Conservation (phyloP, 2,797 vertebrate genomes). For the Jordanella pulchra region DNA sequence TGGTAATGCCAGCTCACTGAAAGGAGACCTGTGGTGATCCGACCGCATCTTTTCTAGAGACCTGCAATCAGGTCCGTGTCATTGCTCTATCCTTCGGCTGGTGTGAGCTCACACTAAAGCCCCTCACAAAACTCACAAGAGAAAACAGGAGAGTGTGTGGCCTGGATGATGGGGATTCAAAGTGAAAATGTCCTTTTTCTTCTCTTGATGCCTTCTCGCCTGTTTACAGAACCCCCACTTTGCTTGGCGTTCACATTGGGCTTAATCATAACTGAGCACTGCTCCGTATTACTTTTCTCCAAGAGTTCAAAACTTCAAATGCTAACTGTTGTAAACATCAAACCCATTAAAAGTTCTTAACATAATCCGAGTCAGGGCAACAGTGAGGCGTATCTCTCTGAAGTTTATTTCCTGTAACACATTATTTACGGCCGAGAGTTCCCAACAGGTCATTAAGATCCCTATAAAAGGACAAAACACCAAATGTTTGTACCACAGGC, state of each 20-base stretch:
- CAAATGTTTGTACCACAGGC: slow-evolving; percentile 79
- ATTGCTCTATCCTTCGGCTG: slow-evolving; percentile 63
- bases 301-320: slow-evolving; percentile 44
- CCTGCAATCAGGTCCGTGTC: slow-evolving; percentile 81
- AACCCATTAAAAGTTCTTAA: slow-evolving; percentile 53
- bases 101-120: slow-evolving; percentile 17
- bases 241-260: slow-evolving; percentile 30
- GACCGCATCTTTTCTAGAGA: slow-evolving; percentile 83
- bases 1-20: slow-evolving; percentile 78
- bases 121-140: not conserved
- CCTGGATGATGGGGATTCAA: slow-evolving; percentile 44
- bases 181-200: slow-evolving; percentile 56
- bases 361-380: slow-evolving; percentile 48
- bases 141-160: slow-evolving; percentile 43
- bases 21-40: slow-evolving; percentile 73
- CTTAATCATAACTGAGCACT: slow-evolving; percentile 45
- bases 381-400: slow-evolving; percentile 45
- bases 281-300: slow-evolving; percentile 22
- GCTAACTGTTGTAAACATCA: slow-evolving; percentile 52
- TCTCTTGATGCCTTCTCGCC: slow-evolving; percentile 26
- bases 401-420: slow-evolving; percentile 66
- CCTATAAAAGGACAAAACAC: slow-evolving; percentile 68
- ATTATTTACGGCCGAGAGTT: slow-evolving; percentile 57
- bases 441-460: slow-evolving; percentile 62
- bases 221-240: slow-evolving; percentile 47